Percentiles rank a stretch among this genome's conserved stretches.
Evolutionary conservation across 2,113 vertebrate species (phyloP).

Genomic region (Promerops cafer): DNA sequence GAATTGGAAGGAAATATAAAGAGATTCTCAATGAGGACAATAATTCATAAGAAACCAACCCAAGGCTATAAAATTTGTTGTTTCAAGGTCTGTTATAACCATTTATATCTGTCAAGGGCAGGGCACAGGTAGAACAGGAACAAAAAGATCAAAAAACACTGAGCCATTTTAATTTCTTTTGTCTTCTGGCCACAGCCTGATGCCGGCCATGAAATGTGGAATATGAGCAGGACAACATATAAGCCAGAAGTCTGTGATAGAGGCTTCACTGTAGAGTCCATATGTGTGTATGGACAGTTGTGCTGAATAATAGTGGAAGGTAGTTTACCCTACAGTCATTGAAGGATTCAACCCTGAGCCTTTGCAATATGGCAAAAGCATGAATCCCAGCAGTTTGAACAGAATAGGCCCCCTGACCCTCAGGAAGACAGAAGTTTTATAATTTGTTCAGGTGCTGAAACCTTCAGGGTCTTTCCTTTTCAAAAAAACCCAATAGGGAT

Average conservation of each 20-base stretch:
- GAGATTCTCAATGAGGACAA: background rate
- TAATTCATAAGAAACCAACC: background rate
- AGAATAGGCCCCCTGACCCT: background rate
- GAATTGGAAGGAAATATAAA: background rate
- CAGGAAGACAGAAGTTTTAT: background rate
- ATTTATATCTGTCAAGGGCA: background rate
- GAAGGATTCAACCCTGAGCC: background rate
- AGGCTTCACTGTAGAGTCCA: background rate
- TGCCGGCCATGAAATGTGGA: background rate
- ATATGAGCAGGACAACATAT: background rate
- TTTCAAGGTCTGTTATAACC: background rate
- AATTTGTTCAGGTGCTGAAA: background rate
- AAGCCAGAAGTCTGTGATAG: background rate
- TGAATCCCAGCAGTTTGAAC: background rate
- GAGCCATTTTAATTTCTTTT: background rate
- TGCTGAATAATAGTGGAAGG: background rate
- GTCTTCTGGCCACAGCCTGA: background rate
- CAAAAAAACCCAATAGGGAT: fast-evolving
- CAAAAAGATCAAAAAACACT: background rate
- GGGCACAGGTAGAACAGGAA: background rate
- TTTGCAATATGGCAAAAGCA: background rate
- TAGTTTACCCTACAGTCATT: background rate
- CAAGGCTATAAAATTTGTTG: background rate
- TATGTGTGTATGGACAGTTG: background rate
- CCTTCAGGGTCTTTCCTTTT: background rate